Evolutionary conservation across 2,113 vertebrate species (phyloP).

Genomic region (Saccopteryx leptura): DNA sequence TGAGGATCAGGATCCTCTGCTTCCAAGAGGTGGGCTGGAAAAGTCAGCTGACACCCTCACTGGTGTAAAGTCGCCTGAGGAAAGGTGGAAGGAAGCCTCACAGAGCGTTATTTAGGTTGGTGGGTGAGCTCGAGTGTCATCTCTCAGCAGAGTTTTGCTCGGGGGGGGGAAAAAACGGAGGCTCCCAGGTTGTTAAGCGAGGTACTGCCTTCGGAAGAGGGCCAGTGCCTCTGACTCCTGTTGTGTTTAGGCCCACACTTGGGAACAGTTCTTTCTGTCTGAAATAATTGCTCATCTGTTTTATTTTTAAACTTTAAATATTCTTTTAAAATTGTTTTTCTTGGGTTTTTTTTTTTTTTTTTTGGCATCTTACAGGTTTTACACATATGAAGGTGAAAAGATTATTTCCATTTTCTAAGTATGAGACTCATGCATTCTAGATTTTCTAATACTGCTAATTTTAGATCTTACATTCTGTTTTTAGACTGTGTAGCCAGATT

Average conservation of each 20-base stretch:
- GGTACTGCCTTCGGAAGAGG: neutral
- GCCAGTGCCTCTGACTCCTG: neutral
- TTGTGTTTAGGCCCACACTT: constrained; percentile 3
- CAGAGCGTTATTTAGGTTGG: neutral
- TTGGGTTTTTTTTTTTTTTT: neutral
- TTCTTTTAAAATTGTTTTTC: neutral
- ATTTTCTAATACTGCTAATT: constrained; percentile 41
- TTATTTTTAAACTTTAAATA: constrained; percentile 56
- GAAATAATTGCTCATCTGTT: neutral
- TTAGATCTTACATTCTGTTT: neutral
- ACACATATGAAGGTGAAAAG: constrained; percentile 11
- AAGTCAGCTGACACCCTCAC: neutral
- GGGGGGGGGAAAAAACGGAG: neutral
- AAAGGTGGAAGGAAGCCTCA: neutral
- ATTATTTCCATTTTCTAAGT: constrained; percentile 17
- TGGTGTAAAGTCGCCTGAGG: neutral
- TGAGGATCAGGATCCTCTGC: neutral
- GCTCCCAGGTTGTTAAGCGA: neutral
- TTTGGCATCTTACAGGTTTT: neutral
- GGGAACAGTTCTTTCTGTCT: neutral
- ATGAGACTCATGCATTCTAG: neutral
- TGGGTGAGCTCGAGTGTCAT: neutral
- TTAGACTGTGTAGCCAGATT: neutral
- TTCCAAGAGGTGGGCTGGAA: neutral
- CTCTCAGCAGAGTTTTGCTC: neutral